Evolutionary conservation across 2,797 vertebrate genomes (phyloP).

Genomic region (Psittacula echo): DNA sequence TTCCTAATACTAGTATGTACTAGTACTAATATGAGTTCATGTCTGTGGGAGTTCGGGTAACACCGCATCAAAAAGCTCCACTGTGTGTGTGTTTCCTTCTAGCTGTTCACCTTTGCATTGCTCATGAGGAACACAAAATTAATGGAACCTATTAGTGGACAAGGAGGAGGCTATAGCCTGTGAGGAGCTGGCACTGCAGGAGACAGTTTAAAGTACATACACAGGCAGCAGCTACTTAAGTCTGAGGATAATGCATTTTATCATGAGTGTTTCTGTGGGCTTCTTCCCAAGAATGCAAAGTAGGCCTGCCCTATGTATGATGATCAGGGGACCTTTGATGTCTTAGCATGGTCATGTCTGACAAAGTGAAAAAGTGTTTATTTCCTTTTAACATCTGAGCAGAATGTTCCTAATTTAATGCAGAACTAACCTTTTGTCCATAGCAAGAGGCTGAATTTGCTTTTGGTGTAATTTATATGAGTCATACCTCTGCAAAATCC

Average conservation of each 20-base stretch:
- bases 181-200: not conserved
- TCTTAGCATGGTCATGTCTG: not conserved
- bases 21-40: not conserved
- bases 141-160: not conserved
- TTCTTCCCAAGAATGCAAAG: not conserved
- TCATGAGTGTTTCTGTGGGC: not conserved
- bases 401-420: conserved; percentile 17
- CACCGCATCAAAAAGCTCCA: not conserved
- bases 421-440: conserved; percentile 48
- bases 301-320: not conserved
- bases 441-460: conserved; percentile 40
- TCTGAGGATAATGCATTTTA: not conserved
- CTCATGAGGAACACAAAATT: not conserved
- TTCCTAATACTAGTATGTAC: not conserved
- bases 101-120: not conserved
- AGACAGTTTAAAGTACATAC: not conserved
- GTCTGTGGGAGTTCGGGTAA: not conserved
- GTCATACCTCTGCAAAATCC: conserved; percentile 52
- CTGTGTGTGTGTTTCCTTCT: not conserved
- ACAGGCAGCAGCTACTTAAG: not conserved
- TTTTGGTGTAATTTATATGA: conserved; percentile 52
- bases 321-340: not conserved
- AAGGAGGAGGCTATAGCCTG: not conserved
- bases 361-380: not conserved
- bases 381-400: not conserved